Evolutionary conservation across 2,888 invertebrate species (phyloP).

Genomic region (Piscicola geometra): DNA sequence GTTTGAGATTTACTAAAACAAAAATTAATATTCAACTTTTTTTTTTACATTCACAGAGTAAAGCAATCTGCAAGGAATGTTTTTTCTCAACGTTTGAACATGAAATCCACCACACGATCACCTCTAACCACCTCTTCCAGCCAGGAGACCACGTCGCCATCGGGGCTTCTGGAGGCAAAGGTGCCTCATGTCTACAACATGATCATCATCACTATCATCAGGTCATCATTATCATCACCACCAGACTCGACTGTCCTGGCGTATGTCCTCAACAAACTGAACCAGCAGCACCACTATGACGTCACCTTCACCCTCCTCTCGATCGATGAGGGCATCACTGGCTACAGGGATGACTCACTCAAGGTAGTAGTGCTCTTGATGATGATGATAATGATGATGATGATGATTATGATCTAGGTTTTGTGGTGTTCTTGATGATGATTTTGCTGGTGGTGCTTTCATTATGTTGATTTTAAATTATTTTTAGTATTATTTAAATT

Average conservation of each 20-base stretch:
- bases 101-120: slow-evolving; percentile 87
- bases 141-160: slow-evolving; percentile 81
- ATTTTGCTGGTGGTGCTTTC: neutral
- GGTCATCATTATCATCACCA: neutral
- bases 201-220: no score
- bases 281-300: slow-evolving; percentile 83
- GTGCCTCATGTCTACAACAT: slow-evolving; percentile 46
- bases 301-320: slow-evolving; percentile 83
- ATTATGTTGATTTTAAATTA: slow-evolving; percentile 13
- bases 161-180: slow-evolving; percentile 67
- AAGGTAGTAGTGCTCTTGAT: neutral
- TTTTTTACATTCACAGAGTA: slow-evolving; percentile 59
- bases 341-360: slow-evolving; percentile 55
- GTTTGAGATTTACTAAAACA: neutral
- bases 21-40: neutral
- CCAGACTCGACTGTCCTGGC: slow-evolving; percentile 93
- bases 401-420: neutral
- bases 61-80: slow-evolving; percentile 86
- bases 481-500: no score
- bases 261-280: slow-evolving; percentile 81
- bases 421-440: neutral
- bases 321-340: slow-evolving; percentile 96
- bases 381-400: neutral
- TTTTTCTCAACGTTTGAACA: slow-evolving; percentile 89
- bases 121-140: slow-evolving; percentile 73